phyloP scores from a whole-genome alignment of 1,140 invertebrate genomes.

The Drosophila ananassae region DNA sequence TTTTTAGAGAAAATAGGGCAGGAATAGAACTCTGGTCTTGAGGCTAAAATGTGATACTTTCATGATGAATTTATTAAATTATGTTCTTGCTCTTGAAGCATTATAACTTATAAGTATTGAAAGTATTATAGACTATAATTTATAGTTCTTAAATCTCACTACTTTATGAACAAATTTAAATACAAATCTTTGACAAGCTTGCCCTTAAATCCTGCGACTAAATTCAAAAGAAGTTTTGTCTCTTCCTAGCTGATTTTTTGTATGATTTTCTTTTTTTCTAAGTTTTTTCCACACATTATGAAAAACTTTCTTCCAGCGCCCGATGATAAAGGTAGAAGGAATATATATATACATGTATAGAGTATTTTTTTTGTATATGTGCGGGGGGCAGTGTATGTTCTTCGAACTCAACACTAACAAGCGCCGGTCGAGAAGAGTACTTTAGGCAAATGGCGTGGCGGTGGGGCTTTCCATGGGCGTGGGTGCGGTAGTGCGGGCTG shows the following conservation, averaged over 20 bases:
- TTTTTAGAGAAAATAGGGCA: conserved; percentile 1
- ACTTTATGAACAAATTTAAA: not conserved
- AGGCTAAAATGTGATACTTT: not conserved
- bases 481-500: conserved; percentile 8
- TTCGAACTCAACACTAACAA: conserved; percentile 70
- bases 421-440: conserved; percentile 57
- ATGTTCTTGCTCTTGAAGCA: too few relatives aligned
- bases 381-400: conserved; percentile 32
- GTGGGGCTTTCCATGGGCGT: conserved; percentile 9
- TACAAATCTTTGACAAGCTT: not conserved
- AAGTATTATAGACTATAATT: too few relatives aligned
- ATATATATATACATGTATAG: not conserved
- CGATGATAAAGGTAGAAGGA: conserved; percentile 55
- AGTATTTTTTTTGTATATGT: conserved; percentile 5
- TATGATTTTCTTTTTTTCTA: conserved; percentile 10
- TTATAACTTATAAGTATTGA: too few relatives aligned
- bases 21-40: conserved; percentile 1
- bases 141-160: not conserved
- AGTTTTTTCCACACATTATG: conserved; percentile 74
- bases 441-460: conserved; percentile 65
- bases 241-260: conserved; percentile 6
- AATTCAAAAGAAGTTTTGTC: conserved; percentile 58
- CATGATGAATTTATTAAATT: conserved; percentile 17
- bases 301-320: conserved; percentile 62
- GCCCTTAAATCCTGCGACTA: not conserved